Evolutionary conservation across 1,140 invertebrate species (phyloP).

Genomic region (Drosophila kohkoa): DNA sequence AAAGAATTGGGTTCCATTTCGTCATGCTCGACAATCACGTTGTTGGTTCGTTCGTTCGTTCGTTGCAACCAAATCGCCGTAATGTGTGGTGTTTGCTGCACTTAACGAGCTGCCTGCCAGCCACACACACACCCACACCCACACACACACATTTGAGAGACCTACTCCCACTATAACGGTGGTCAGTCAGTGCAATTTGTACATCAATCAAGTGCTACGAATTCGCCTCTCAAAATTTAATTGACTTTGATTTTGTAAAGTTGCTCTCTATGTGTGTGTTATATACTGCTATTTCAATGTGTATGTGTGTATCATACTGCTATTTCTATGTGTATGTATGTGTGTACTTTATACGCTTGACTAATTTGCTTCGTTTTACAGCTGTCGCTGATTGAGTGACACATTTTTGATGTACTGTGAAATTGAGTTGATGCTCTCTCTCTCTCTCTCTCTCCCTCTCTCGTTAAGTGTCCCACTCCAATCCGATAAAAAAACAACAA

Average conservation of each 20-base stretch:
- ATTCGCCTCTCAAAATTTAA: conserved; percentile 72
- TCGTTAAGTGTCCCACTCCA: conserved; percentile 18
- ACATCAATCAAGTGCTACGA: conserved; percentile 67
- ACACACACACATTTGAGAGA: not conserved
- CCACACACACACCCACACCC: conserved; percentile 8
- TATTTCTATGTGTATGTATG: not conserved
- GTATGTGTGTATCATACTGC: not conserved
- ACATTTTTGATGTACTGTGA: conserved; percentile 55
- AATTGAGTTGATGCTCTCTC: conserved; percentile 30
- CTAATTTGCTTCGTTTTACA: conserved; percentile 58
- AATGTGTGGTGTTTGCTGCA: conserved; percentile 77
- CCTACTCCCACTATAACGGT: not conserved
- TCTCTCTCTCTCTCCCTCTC: not conserved
- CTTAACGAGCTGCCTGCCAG: conserved; percentile 60
- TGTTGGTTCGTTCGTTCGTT: conserved; percentile 30
- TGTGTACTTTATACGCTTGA: conserved; percentile 5
- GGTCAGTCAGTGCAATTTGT: conserved; percentile 60
- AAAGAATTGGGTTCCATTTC: conserved; percentile 38
- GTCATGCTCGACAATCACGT: conserved; percentile 9
- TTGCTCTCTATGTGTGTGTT: conserved; percentile 17
- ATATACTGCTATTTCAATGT: not conserved
- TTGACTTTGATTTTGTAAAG: conserved; percentile 72
- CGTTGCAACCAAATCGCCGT: conserved; percentile 55
- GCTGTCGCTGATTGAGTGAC: conserved; percentile 60
- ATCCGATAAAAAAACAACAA: not conserved